A percentile compares a stretch with the other conserved stretches of the same genome.
Conservation (phyloP, 2,888 invertebrate species). For the Agrotis puta region DNA sequence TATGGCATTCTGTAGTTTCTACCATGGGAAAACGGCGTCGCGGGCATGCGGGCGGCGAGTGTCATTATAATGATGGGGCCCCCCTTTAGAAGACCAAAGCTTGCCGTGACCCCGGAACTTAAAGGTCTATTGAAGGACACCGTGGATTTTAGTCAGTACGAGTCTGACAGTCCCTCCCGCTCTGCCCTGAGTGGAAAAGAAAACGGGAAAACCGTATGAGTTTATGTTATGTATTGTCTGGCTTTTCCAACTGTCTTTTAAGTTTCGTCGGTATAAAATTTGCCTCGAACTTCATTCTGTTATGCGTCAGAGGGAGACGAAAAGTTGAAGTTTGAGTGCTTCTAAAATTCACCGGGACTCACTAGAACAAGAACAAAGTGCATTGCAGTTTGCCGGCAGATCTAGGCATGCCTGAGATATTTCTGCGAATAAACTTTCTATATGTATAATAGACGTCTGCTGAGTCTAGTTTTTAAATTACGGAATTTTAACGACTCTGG, state of each 20-base stretch:
- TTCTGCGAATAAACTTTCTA: not conserved
- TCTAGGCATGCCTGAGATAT: slow-evolving; percentile 8
- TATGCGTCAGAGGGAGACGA: not conserved
- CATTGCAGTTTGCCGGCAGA: not conserved
- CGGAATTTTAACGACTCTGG: not conserved
- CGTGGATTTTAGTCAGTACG: too few relatives aligned
- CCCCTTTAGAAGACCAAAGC: too few relatives aligned
- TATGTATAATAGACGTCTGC: not conserved
- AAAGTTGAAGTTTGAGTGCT: not conserved
- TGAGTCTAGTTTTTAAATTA: not conserved
- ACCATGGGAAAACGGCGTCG: too few relatives aligned
- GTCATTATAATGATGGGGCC: too few relatives aligned
- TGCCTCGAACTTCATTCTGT: not conserved
- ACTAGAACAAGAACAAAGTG: not conserved
- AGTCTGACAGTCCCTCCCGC: too few relatives aligned
- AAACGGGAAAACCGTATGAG: too few relatives aligned
- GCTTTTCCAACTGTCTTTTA: not conserved
- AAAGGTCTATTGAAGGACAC: too few relatives aligned
- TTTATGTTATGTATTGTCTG: not conserved
- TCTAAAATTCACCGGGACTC: not conserved
- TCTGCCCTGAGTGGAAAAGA: too few relatives aligned
- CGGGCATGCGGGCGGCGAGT: too few relatives aligned
- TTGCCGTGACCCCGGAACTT: too few relatives aligned
- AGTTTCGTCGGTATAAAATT: not conserved
- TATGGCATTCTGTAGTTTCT: too few relatives aligned